A percentile compares a stretch with the other conserved stretches of the same genome.
Evolutionary conservation across 2,113 vertebrate genomes (phyloP).

Genomic region (Ptychochromis oligacanthus): DNA sequence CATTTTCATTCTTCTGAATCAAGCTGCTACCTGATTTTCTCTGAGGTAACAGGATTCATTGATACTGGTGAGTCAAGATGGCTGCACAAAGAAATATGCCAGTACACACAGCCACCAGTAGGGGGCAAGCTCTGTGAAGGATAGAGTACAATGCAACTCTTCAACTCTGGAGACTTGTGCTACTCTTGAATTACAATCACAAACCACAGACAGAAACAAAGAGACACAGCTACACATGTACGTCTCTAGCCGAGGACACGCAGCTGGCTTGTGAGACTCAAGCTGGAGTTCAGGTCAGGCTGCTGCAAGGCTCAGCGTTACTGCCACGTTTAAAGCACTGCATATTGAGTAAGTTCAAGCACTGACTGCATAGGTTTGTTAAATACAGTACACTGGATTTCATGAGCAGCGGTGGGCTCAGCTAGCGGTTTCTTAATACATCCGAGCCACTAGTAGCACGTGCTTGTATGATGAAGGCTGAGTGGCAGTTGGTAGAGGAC

Average conservation of each 20-base stretch:
- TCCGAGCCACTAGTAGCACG: slow-evolving; percentile 33
- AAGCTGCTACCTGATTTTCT: slow-evolving; percentile 17
- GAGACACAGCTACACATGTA: slow-evolving; percentile 3
- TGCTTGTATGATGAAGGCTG: slow-evolving; percentile 39
- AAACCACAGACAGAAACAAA: background rate
- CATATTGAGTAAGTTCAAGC: slow-evolving; percentile 35
- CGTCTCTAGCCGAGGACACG: background rate
- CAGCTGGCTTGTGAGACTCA: background rate
- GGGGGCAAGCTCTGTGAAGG: slow-evolving; percentile 28
- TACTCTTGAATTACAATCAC: slow-evolving; percentile 13
- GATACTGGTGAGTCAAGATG: slow-evolving; percentile 52
- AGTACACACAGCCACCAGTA: slow-evolving; percentile 29
- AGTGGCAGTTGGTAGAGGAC: slow-evolving; percentile 27
- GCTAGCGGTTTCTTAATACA: slow-evolving; percentile 17
- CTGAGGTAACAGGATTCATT: slow-evolving; percentile 33
- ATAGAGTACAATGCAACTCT: background rate
- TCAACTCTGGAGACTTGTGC: slow-evolving; percentile 33
- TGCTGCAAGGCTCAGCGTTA: slow-evolving; percentile 27
- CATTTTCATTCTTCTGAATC: slow-evolving; percentile 9
- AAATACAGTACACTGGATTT: slow-evolving; percentile 62
- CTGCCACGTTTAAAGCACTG: slow-evolving; percentile 50
- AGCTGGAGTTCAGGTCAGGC: slow-evolving; percentile 3
- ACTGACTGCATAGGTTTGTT: slow-evolving; percentile 60
- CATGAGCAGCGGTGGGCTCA: slow-evolving; percentile 34
- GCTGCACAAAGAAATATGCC: background rate